A percentile compares a stretch with the other conserved stretches of the same genome.
Conservation (phyloP, 2,888 invertebrate species). For the Furcula furcula region DNA sequence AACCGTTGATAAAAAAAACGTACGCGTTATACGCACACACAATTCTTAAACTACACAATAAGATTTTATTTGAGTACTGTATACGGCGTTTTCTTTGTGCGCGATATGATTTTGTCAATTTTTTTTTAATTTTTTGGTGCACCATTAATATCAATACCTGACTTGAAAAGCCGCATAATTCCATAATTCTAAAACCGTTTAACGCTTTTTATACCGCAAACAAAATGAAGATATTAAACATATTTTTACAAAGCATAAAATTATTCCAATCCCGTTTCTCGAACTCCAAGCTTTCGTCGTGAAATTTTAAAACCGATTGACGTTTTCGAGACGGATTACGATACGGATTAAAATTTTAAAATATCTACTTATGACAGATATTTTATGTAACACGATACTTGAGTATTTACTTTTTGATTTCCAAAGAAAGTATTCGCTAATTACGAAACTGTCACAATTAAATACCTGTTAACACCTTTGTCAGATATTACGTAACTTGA, state of each 20-base stretch:
- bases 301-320: slow-evolving; percentile 30
- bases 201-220: neutral
- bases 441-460: slow-evolving; percentile 8
- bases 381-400: slow-evolving; percentile 10
- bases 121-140: too few relatives aligned
- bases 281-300: slow-evolving; percentile 25
- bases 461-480: neutral
- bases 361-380: slow-evolving; percentile 17
- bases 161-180: too few relatives aligned
- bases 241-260: neutral
- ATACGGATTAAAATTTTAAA: slow-evolving; percentile 18
- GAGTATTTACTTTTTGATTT: slow-evolving; percentile 12
- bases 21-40: too few relatives aligned
- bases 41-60: too few relatives aligned
- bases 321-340: slow-evolving; percentile 23
- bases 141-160: too few relatives aligned
- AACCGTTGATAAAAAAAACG: too few relatives aligned
- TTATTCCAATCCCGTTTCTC: slow-evolving; percentile 25
- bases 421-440: slow-evolving; percentile 7
- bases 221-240: neutral
- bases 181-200: too few relatives aligned
- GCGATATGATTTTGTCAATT: too few relatives aligned
- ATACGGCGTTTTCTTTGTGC: too few relatives aligned
- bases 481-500: neutral
- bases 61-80: too few relatives aligned